Conservation (phyloP, 2,113 vertebrate species). For the Prionailurus viverrinus region DNA sequence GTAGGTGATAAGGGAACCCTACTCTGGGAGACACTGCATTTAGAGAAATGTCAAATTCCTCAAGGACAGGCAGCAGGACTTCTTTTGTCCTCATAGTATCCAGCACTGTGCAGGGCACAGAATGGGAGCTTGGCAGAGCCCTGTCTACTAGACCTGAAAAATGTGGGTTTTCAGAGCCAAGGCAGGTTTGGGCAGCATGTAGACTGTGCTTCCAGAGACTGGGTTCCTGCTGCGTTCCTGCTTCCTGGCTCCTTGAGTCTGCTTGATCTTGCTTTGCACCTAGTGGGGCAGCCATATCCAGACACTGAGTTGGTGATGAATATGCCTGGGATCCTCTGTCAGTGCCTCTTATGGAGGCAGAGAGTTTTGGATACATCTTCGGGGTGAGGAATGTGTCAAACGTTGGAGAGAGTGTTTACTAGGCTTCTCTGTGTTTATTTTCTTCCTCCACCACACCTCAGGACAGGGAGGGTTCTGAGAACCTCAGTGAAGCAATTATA, state of each 20-base stretch:
- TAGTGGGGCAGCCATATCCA: not conserved
- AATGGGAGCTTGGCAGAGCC: not conserved
- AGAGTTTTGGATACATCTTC: not conserved
- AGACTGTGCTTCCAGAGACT: not conserved
- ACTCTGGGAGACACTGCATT: not conserved
- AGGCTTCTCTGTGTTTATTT: slow-evolving; percentile 19
- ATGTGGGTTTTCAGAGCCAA: not conserved
- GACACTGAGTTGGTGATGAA: not conserved
- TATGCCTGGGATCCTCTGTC: not conserved
- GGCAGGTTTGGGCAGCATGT: not conserved
- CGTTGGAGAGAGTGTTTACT: not conserved
- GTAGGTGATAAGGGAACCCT: not conserved
- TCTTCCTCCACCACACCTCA: not conserved
- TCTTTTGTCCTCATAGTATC: not conserved
- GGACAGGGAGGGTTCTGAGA: slow-evolving; percentile 37
- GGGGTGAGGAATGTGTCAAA: not conserved
- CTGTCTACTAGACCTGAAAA: not conserved
- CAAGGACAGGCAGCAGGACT: not conserved
- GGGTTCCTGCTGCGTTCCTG: not conserved
- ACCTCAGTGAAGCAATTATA: not conserved
- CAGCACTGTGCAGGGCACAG: not conserved
- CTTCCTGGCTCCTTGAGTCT: not conserved
- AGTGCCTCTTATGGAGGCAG: not conserved
- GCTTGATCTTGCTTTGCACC: not conserved
- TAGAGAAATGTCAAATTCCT: slow-evolving; percentile 6